Conservation (phyloP, 1,140 invertebrate species). For the Eriocheir sinensis region DNA sequence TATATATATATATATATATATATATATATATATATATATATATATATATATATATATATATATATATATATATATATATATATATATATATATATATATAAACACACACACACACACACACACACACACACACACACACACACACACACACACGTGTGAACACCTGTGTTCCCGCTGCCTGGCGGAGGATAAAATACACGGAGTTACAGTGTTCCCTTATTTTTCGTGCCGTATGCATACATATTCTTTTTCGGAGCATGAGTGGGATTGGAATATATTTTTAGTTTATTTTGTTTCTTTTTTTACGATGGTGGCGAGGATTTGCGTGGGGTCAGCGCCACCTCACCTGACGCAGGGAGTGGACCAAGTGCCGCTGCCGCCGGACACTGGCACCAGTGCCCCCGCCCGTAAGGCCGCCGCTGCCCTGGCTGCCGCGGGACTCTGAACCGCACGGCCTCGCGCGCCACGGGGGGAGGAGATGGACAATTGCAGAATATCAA, state of each 20-base stretch:
- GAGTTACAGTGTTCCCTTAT: conserved; percentile 23
- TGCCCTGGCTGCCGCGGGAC: neutral
- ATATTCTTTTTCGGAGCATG: neutral
- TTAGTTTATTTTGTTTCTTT: neutral
- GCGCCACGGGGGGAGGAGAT: neutral
- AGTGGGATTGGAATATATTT: conserved; percentile 3
- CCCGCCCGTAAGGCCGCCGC: neutral
- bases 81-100: neutral
- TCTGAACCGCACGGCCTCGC: neutral
- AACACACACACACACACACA: too few relatives aligned
- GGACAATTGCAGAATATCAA: conserved; percentile 25
- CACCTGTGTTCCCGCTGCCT: too few relatives aligned
- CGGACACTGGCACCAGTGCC: neutral
- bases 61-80: conserved; percentile 39
- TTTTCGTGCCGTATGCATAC: neutral
- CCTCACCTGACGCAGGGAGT: conserved; percentile 9
- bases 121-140: neutral
- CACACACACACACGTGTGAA: neutral
- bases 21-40: conserved; percentile 50
- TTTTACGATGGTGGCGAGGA: conserved; percentile 13
- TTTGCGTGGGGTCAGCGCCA: neutral
- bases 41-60: conserved; percentile 42
- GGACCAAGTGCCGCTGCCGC: neutral
- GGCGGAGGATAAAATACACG: neutral
- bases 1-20: conserved; percentile 50